A percentile compares a stretch with the other conserved stretches of the same genome.
Evolutionary conservation across 2,888 invertebrate species (phyloP).

Genomic region (Plebejus argus): DNA sequence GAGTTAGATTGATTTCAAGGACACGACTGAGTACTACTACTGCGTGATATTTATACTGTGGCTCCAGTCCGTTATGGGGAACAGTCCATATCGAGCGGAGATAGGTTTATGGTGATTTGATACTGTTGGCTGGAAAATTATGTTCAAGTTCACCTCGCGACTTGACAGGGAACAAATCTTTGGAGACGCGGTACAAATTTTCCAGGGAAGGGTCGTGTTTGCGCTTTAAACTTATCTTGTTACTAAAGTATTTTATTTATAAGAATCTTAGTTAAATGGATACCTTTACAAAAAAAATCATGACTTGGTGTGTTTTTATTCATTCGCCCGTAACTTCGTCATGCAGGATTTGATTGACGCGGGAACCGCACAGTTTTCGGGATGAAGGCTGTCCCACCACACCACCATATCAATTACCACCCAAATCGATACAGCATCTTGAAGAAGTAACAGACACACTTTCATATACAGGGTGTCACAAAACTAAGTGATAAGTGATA

Average conservation of each 20-base stretch:
- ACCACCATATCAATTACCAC: no score
- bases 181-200: slow-evolving; percentile 32
- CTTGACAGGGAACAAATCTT: slow-evolving; percentile 47
- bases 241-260: background rate
- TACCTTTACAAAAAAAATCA: background rate
- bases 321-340: no score
- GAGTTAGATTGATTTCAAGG: background rate
- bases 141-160: slow-evolving; percentile 46
- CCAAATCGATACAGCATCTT: no score
- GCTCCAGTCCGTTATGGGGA: slow-evolving; percentile 46
- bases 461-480: no score
- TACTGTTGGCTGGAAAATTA: slow-evolving; percentile 75
- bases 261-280: background rate
- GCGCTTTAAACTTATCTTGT: background rate
- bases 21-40: background rate
- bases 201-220: slow-evolving; percentile 11
- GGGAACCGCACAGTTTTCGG: background rate
- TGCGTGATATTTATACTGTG: background rate
- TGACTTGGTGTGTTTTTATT: no score
- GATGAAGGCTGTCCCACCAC: no score
- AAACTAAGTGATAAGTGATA: no score
- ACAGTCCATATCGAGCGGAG: slow-evolving; percentile 51
- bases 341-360: no score
- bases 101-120: slow-evolving; percentile 79
- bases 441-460: no score